Conservation (phyloP, 2,797 vertebrate genomes). For the Lacerta viridis region DNA sequence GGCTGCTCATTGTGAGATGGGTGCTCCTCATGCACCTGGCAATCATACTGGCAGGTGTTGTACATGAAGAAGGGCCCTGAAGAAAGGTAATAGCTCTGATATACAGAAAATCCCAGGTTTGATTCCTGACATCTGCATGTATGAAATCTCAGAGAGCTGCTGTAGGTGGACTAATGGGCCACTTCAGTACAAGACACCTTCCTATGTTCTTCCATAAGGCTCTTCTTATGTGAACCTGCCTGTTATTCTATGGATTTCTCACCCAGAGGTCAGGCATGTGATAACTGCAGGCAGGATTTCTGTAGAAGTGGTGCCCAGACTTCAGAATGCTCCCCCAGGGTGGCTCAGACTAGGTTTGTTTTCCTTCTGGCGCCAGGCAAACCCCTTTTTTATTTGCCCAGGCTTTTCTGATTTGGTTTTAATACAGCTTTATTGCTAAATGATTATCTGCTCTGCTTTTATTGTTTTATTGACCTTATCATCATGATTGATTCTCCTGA, state of each 20-base stretch:
- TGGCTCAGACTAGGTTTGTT: neutral
- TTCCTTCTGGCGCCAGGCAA: neutral
- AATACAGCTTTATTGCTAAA: constrained; percentile 1
- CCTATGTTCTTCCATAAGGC: no score
- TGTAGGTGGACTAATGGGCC: no score
- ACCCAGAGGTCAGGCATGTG: no score
- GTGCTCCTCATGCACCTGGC: no score
- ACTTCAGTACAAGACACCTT: no score
- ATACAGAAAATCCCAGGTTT: no score
- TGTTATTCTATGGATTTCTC: neutral
- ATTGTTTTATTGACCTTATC: constrained; percentile 3
- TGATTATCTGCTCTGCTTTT: neutral
- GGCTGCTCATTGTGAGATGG: no score
- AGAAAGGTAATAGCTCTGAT: no score
- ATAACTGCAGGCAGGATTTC: neutral
- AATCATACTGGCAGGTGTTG: no score
- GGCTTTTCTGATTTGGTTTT: neutral
- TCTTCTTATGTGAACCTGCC: neutral
- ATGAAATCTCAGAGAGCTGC: no score
- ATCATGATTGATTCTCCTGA: neutral
- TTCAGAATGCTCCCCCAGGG: neutral
- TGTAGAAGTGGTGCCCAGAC: neutral
- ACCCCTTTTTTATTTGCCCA: neutral
- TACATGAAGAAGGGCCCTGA: no score
- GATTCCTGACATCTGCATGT: no score